Evolutionary conservation across 2,888 invertebrate species (phyloP).

Genomic region (Phoronis australis): DNA sequence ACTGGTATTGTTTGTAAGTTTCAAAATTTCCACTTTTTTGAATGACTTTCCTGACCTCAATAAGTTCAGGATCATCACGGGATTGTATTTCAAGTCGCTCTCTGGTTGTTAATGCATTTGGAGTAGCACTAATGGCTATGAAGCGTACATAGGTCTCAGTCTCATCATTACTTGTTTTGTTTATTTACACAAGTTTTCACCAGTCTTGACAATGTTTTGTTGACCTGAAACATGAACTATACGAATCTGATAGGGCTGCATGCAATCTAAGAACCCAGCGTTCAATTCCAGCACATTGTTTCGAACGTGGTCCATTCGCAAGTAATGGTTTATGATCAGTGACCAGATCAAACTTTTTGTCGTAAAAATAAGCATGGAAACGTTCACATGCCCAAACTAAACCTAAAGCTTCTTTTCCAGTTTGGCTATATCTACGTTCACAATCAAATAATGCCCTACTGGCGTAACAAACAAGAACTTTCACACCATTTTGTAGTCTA

Average conservation of each 20-base stretch:
- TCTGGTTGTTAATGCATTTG: conserved; percentile 5
- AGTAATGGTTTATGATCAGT: conserved; percentile 24
- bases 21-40: conserved; percentile 2
- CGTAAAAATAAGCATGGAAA: conserved; percentile 12
- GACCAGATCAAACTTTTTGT: conserved; percentile 13
- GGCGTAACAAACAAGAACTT: conserved; percentile 11
- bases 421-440: conserved; percentile 14
- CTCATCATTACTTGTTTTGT: too few species aligned
- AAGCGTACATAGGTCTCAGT: conserved; percentile 9
- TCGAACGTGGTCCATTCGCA: conserved; percentile 12
- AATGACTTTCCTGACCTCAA: conserved; percentile 3
- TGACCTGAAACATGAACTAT: conserved; percentile 18
- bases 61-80: conserved; percentile 6
- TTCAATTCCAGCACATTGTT: conserved; percentile 21
- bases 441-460: conserved; percentile 9
- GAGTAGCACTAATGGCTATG: conserved; percentile 9
- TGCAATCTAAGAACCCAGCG: conserved; percentile 22
- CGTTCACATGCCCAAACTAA: conserved; percentile 15
- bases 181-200: too few species aligned
- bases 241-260: too few species aligned
- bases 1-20: conserved; percentile 4
- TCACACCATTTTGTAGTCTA: conserved; percentile 5
- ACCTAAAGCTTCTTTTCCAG: conserved; percentile 14
- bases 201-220: conserved; percentile 19
- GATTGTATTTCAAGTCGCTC: conserved; percentile 14